Evolutionary conservation across 2,888 invertebrate species (phyloP), one percentile per base, ranked within the genome.

Genomic region (Chorisops tibialis): DNA sequence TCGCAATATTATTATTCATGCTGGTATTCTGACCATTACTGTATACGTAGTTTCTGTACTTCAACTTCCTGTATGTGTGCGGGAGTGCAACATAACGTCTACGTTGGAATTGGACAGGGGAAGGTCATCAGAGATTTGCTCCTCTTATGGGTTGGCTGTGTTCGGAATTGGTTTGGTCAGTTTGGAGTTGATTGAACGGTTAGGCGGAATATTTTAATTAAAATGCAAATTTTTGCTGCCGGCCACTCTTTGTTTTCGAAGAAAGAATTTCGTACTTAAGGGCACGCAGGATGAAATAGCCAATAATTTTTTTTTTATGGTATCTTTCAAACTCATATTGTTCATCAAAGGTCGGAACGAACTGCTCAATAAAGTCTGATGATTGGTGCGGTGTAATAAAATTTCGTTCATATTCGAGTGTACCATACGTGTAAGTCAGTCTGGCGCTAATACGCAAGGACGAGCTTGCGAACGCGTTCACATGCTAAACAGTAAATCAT

Each of bases 171-270:
- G 41, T 50, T 21, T 50, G 59, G 59, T 60, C 50, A 49, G 59
- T 49, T 41, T 56, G 43, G 35, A 60, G 49, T 60, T 60, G 59
- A 60, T 60, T 60, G 59, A 60, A 60, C 70, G 66, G 60, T 68
- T 68, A 67, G 62, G 65, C 65, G 64, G 63, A 63, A 67, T 65
- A 68, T 67, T 69, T 69, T 70, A 71, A 70, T 71, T 71, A 69
- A 70, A 71, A 70, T 70, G 69, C 69, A 69, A 67, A 67, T 67
- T 60, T 60, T 50, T 30, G 30, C 56, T 19, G 19, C 12, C 47
- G 18, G 9, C 19, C 22, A 39, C 41, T 9, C 30, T 30, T 30
- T 30, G 7, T 5, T 30, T 30, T 9, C 30, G 30, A 30, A 30
- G 7, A 30, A 7, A 30, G 9, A 5, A 30, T 5, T 7, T 9